A percentile compares a stretch with the other conserved stretches of the same genome.
Conservation (phyloP, 1,140 invertebrate genomes). For the Drosophila subobscura region DNA sequence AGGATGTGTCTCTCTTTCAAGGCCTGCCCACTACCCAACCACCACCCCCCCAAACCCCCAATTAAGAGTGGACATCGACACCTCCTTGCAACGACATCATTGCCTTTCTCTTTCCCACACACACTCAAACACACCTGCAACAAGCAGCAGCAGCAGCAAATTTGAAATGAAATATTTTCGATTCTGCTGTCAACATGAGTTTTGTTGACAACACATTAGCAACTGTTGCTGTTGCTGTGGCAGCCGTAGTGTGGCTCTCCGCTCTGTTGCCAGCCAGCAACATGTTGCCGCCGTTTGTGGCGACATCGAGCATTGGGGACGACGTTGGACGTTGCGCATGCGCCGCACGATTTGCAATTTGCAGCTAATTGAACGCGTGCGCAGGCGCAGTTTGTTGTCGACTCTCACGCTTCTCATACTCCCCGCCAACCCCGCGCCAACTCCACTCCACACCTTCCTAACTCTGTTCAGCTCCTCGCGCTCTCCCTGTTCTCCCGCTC, state of each 20-base stretch:
- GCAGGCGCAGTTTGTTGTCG: conserved; percentile 74
- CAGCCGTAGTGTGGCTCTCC: conserved; percentile 6
- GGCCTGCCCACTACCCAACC: neutral
- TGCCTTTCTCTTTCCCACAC: conserved; percentile 54
- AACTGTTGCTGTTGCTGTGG: conserved; percentile 56
- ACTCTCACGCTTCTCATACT: conserved; percentile 47
- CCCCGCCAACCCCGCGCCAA: conserved; percentile 13
- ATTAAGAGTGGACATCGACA: conserved; percentile 48
- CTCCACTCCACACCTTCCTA: conserved; percentile 6
- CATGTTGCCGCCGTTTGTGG: conserved; percentile 66
- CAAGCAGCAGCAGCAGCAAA: conserved; percentile 45
- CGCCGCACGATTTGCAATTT: conserved; percentile 80
- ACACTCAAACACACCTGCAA: conserved; percentile 29
- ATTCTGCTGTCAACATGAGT: conserved; percentile 79
- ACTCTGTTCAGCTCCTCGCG: neutral
- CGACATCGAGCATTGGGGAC: conserved; percentile 42
- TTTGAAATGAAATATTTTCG: conserved; percentile 82
- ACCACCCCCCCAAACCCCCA: conserved; percentile 5
- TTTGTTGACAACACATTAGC: conserved; percentile 81
- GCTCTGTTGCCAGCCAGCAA: conserved; percentile 46
- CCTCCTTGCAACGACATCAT: conserved; percentile 13
- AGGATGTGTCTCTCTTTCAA: conserved; percentile 49
- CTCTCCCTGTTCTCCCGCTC: conserved; percentile 2
- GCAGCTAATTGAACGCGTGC: conserved; percentile 81
- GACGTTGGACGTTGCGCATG: conserved; percentile 64